A percentile compares a stretch with the other conserved stretches of the same genome.
These are phyloP conservation scores for Augochlorella aurata DNA, from an alignment of 2,888 invertebrate genomes.

Conservation along the genomic window DNA sequence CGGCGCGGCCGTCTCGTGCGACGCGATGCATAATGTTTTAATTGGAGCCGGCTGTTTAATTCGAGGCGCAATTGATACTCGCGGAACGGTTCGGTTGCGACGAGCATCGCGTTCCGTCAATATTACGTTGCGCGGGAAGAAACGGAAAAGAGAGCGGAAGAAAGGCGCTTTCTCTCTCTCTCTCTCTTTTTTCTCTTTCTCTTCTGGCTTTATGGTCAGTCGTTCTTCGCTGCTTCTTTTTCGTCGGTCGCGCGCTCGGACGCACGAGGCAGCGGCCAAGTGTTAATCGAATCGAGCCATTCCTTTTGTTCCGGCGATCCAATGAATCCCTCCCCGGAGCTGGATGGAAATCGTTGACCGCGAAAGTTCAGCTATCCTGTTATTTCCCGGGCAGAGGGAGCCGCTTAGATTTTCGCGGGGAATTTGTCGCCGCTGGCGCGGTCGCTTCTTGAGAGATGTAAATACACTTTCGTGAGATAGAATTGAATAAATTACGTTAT, in stretches of 20 bases:
- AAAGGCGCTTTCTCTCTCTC: neutral
- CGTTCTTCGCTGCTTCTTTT: no score
- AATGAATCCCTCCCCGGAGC: neutral
- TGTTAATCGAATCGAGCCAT: slow-evolving; percentile 38
- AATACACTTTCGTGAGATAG: no score
- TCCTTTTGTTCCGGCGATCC: slow-evolving; percentile 25
- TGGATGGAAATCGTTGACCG: neutral
- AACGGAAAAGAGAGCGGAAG: neutral
- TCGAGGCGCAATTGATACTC: slow-evolving; percentile 63
- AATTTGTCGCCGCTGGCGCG: neutral
- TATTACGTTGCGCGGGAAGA: neutral
- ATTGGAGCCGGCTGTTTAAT: slow-evolving; percentile 64
- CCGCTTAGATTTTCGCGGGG: neutral
- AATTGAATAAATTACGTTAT: no score
- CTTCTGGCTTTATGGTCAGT: no score
- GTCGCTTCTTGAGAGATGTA: no score
- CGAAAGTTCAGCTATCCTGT: neutral
- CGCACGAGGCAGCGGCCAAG: slow-evolving; percentile 11
- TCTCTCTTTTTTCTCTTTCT: neutral
- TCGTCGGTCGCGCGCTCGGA: neutral
- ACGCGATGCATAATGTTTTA: slow-evolving; percentile 66
- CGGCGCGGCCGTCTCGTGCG: slow-evolving; percentile 44
- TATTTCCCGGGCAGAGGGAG: neutral
- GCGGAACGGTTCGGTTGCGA: slow-evolving; percentile 43
- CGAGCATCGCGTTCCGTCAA: slow-evolving; percentile 1